Conservation (phyloP, 2,888 invertebrate species). For the Pardosa pseudoannulata region DNA sequence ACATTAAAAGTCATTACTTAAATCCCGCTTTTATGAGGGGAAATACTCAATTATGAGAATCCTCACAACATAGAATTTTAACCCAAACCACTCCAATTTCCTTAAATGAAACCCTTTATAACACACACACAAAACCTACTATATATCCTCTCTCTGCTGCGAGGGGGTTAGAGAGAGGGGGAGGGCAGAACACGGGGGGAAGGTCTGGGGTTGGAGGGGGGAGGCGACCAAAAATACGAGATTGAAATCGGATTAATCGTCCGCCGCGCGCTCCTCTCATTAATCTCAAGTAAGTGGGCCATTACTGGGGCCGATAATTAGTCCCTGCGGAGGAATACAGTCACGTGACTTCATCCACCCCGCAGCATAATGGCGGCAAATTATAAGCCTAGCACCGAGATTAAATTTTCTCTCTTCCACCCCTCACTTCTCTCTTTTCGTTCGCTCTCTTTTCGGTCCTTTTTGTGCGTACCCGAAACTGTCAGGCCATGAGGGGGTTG, state of each 20-base stretch:
- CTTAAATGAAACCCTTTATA: constrained; percentile 15
- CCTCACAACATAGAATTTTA: neutral
- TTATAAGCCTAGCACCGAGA: constrained; percentile 69
- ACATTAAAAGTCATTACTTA: constrained; percentile 1
- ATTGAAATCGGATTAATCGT: constrained; percentile 71
- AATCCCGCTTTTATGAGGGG: neutral
- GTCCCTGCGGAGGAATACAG: constrained; percentile 72
- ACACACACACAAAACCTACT: constrained; percentile 6
- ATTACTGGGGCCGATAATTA: constrained; percentile 69
- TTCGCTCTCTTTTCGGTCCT: constrained; percentile 10
- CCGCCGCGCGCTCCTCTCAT: constrained; percentile 62
- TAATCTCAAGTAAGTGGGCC: constrained; percentile 72
- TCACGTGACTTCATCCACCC: constrained; percentile 70
- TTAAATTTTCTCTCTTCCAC: constrained; percentile 60
- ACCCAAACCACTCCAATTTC: constrained; percentile 13
- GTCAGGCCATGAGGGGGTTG: neutral
- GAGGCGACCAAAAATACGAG: constrained; percentile 54
- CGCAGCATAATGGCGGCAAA: constrained; percentile 69
- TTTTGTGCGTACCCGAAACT: constrained; percentile 22
- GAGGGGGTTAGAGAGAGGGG: no score
- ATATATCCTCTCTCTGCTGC: neutral
- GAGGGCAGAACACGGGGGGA: no score
- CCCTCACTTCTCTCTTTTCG: no score
- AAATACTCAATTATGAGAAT: neutral
- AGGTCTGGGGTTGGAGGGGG: neutral